Base-by-base conservation (phyloP, 2,797 vertebrate species). In the Astyanax mexicanus region DNA sequence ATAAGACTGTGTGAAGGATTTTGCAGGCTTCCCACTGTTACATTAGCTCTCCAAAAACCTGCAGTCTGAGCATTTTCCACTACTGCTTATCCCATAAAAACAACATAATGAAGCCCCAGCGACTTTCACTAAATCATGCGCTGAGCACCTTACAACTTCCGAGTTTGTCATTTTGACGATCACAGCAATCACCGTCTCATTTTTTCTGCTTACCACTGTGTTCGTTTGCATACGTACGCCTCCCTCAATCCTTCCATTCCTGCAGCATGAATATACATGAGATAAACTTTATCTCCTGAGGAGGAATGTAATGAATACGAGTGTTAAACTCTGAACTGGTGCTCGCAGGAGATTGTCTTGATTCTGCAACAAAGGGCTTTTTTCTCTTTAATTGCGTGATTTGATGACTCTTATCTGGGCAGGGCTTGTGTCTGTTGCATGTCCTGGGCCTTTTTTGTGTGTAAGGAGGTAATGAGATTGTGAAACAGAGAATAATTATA, bases 61-160 rank as follows among this genome's bases (percentile, higher is more conserved):
- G 78, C 72, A 68, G 62, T 38, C 49, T 58, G 58, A 66, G 72
- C 77, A 61, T 71, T 83, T 81, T 78, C 44, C 10, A 29, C n/a
- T 69, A 47, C 1, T 1, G 76, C 62, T 75, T 78, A 81, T 81
- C 65, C 73, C 54, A 69, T 78, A 79, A 82, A 81, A 70, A 57
- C 44, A 52, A 37, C 55, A 67, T 79, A 76, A 81, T 80, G 80
- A 85, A 81, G 79, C 71, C 57, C 69, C 49, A 55, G 47, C 47
- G 32, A 57, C 58, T 61, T 83, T 70, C 74, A 44, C 51, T 83
- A 82, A 83, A 85, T 85, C 81, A 82, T 61, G 29, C 65, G 15
- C 65, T 19, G 38, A 42, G 47, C 52, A 38, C 57, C 64, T 49
- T 60, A 35, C 38, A 49, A 54, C 64, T 72, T 57, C 73, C 17